These are phyloP conservation scores for Vollenhovia emeryi DNA, from an alignment of 1,140 invertebrate genomes.

Conservation along the genomic window DNA sequence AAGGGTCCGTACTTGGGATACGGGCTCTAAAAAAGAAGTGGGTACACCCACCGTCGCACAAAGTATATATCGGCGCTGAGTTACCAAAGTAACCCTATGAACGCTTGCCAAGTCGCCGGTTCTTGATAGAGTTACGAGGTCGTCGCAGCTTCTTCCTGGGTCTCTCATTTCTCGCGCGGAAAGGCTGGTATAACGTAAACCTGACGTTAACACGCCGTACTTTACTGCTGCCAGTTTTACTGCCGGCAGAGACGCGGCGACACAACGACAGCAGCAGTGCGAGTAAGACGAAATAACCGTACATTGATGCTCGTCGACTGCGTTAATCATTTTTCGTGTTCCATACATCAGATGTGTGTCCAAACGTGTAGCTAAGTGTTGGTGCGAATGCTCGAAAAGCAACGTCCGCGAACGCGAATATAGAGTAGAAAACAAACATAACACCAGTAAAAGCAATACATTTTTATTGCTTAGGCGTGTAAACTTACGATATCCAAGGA, in stretches of 20 bases:
- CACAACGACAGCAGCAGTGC: not conserved
- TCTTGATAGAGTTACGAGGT: constrained; percentile 70
- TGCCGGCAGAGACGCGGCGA: constrained; percentile 16
- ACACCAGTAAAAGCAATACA: not conserved
- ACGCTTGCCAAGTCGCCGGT: constrained; percentile 67
- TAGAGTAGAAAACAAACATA: not conserved
- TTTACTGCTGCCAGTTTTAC: constrained; percentile 52
- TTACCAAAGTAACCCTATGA: constrained; percentile 64
- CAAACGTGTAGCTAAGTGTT: not conserved
- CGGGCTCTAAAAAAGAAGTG: constrained; percentile 25
- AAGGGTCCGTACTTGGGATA: not conserved
- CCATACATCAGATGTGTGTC: not conserved
- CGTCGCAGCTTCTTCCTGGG: constrained; percentile 46
- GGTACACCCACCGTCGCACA: constrained; percentile 23
- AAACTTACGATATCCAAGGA: not conserved
- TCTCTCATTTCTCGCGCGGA: constrained; percentile 55
- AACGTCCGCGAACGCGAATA: not conserved
- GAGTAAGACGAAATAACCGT: constrained; percentile 4
- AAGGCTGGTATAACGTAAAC: constrained; percentile 57
- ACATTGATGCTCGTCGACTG: constrained; percentile 16
- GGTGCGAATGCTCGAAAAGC: not conserved
- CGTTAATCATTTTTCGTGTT: constrained; percentile 30
- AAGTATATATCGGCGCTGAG: constrained; percentile 44
- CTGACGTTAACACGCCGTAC: constrained; percentile 55
- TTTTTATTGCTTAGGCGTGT: not conserved